phyloP scores from a whole-genome alignment of 2,888 invertebrate genomes.

The Stenchaetothrips biformis region DNA sequence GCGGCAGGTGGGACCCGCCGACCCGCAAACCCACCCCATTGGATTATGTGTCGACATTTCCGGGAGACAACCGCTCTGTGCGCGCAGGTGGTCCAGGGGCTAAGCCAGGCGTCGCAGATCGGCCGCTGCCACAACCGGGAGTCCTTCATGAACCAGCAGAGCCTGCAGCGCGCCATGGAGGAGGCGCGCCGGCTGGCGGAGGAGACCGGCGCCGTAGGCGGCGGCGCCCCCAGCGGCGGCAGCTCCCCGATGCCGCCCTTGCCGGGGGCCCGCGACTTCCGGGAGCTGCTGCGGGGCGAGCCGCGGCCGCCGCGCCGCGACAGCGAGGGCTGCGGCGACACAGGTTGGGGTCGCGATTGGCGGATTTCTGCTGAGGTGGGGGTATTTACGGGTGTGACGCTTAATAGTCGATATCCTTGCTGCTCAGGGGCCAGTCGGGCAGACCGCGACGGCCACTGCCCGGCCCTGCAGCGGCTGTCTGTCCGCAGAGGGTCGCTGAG shows the following conservation, averaged over 20 bases:
- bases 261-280: not conserved
- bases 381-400: not conserved
- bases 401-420: not conserved
- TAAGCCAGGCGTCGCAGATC: slow-evolving; percentile 59
- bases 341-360: not conserved
- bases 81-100: slow-evolving; percentile 45
- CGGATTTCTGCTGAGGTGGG: not conserved
- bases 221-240: not conserved
- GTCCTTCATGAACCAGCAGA: slow-evolving; percentile 69
- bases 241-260: not conserved
- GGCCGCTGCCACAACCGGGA: slow-evolving; percentile 67
- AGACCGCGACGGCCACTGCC: not conserved
- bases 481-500: not conserved
- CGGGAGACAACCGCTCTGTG: slow-evolving; percentile 39
- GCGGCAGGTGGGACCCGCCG: slow-evolving; percentile 50
- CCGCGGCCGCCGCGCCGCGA: not conserved
- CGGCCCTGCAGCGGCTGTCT: not conserved
- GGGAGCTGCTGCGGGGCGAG: not conserved
- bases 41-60: slow-evolving; percentile 27
- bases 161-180: slow-evolving; percentile 71
- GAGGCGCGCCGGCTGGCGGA: slow-evolving; percentile 59
- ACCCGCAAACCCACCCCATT: not conserved
- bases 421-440: not conserved
- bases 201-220: slow-evolving; percentile 39
- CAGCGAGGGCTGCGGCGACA: not conserved